These are phyloP conservation scores for Sorex fumeus DNA, from an alignment of 2,113 vertebrate species.

Conservation along the genomic window DNA sequence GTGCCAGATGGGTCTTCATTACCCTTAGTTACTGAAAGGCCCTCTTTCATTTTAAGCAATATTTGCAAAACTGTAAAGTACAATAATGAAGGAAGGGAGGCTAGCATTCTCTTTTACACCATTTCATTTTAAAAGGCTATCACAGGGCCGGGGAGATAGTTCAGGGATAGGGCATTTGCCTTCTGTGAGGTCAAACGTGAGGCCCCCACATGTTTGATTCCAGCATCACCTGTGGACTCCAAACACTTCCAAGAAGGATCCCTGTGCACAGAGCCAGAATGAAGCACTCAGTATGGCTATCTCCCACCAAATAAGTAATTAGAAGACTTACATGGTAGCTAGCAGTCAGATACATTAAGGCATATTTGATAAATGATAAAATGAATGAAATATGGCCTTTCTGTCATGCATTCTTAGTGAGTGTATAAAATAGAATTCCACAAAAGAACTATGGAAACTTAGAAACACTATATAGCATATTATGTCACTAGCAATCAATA, in stretches of 20 bases:
- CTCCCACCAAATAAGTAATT: too few relatives aligned
- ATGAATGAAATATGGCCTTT: background rate
- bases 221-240: too few relatives aligned
- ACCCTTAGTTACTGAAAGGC: background rate
- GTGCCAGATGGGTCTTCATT: background rate
- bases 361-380: background rate
- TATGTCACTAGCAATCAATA: background rate
- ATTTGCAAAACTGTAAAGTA: constrained; percentile 45
- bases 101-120: background rate
- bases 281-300: too few relatives aligned
- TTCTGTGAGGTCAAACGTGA: too few relatives aligned
- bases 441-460: background rate
- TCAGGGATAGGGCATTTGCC: background rate
- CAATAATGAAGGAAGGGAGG: background rate
- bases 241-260: too few relatives aligned
- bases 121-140: background rate
- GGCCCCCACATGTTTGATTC: too few relatives aligned
- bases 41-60: background rate
- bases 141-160: background rate
- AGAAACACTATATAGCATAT: background rate
- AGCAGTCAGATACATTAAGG: background rate
- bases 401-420: background rate
- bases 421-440: background rate
- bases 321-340: background rate
- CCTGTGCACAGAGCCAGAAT: too few relatives aligned